phyloP scores from a whole-genome alignment of 2,113 vertebrate species.

The Neodon shergylaensis region DNA sequence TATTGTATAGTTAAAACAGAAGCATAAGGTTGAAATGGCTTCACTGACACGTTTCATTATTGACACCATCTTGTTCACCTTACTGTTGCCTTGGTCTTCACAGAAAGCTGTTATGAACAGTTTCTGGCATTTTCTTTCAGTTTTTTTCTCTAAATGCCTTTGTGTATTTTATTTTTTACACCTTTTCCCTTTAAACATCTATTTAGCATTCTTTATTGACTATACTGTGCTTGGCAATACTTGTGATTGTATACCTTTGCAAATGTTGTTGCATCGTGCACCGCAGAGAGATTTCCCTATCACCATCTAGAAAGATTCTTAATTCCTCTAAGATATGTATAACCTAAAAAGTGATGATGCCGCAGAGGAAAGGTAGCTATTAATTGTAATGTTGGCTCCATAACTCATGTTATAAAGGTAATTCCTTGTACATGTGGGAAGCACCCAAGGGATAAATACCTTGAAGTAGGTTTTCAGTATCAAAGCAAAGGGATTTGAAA shows the following conservation, averaged over 20 bases:
- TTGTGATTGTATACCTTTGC: background rate
- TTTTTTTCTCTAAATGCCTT: background rate
- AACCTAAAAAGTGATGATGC: background rate
- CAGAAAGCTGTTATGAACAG: background rate
- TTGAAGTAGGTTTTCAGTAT: background rate
- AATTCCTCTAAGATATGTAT: background rate
- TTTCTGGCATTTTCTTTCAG: background rate
- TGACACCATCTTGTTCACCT: background rate
- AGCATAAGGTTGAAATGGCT: background rate
- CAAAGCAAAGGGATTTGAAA: background rate
- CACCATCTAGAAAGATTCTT: background rate
- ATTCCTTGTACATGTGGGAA: background rate
- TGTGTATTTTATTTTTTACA: background rate
- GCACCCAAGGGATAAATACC: background rate
- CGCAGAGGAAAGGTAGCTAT: background rate
- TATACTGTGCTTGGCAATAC: background rate
- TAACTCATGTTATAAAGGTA: background rate
- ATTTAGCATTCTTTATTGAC: background rate
- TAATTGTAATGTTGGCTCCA: background rate
- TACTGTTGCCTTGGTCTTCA: background rate
- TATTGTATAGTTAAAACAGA: background rate
- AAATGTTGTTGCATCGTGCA: background rate
- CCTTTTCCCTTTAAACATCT: background rate
- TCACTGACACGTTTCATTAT: background rate
- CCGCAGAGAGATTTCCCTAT: background rate